Evolutionary conservation across 2,113 vertebrate species (phyloP), one percentile per base, ranked within the genome.

Genomic region (Melanostigma gelatinosum): DNA sequence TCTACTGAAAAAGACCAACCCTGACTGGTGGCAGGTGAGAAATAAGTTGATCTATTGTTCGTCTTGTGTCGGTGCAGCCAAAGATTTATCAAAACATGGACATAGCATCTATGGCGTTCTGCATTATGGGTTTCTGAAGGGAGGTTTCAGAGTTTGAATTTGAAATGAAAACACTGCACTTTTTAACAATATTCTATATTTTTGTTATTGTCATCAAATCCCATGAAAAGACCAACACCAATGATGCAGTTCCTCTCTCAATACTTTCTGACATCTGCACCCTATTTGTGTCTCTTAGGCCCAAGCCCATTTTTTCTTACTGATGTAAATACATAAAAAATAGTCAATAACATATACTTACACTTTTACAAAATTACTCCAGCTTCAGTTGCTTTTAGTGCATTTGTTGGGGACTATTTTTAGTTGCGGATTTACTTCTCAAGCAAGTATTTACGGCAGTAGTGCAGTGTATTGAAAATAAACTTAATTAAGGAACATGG

Each of bases 11-110:
- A 98, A 97, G 88, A 94, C 96, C 63, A 98, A 96, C 11, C 75
- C 88, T 7, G 97, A 97, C 91, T 98, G 97, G 97, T 98, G 97
- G 97, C 95, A 97, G 93, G 93, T 94, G 72, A 88, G 88, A 65
- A 44, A 70, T 65, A 2, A 0, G 10, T 38, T 61, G 0, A 0
- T 66, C 12, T 40, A 77, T 61, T 70, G 0, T 44, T 72, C 63
- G 29, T 77, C 50, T 69, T 69, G 3, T 13, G 0, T 50, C 4
- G 0, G 0, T 66, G 0, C 6, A 82, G 5, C 20, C 24, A 38
- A 1, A 36, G 13, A 62, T 69, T 32, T 8, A 0, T 0, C 36
- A 64, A 72, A 36, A 16, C 18, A 46, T 32, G 34, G 9, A 69
- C n/a, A 8, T 48, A 24, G 24, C 20, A 34, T 42, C 29, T 24